A percentile compares a stretch with the other conserved stretches of the same genome.
Conservation (phyloP, 2,888 invertebrate species). For the Meteorus colon region DNA sequence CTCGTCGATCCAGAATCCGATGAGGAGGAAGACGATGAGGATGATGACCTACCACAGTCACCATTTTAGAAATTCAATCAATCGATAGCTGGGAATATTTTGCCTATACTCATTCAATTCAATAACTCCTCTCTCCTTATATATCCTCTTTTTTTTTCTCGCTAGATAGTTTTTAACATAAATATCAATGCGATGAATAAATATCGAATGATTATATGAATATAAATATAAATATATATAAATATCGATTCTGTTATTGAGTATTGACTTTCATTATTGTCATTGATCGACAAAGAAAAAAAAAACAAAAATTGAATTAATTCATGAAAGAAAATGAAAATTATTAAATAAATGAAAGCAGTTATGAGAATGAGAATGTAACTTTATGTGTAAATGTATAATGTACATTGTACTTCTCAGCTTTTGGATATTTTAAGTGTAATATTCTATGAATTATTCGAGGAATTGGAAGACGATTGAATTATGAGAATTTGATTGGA, state of each 20-base stretch:
- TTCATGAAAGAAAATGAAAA: constrained; percentile 23
- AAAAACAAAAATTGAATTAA: constrained; percentile 37
- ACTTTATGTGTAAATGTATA: constrained; percentile 55
- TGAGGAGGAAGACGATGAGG: constrained; percentile 84
- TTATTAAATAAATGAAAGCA: constrained; percentile 24
- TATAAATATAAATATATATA: constrained; percentile 7
- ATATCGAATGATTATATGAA: constrained; percentile 16
- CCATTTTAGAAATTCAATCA: constrained; percentile 60
- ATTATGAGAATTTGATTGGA: background rate
- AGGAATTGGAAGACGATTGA: background rate
- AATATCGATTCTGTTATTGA: constrained; percentile 42
- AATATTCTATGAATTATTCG: background rate
- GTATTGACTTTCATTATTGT: constrained; percentile 46
- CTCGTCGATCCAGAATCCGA: constrained; percentile 85
- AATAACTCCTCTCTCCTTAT: constrained; percentile 13
- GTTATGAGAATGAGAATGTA: constrained; percentile 39
- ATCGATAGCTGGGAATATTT: constrained; percentile 6
- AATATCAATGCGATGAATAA: constrained; percentile 23
- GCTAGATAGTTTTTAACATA: constrained; percentile 43
- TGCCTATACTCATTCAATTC: background rate
- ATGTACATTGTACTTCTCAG: constrained; percentile 47
- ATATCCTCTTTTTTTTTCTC: constrained; percentile 37
- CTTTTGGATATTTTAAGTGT: constrained; percentile 34
- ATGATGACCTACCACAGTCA: constrained; percentile 76
- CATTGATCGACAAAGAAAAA: constrained; percentile 47